A percentile compares a stretch with the other conserved stretches of the same genome.
phyloP scores from a whole-genome alignment of 2,888 invertebrate species.

The Drosophila picticornis region DNA sequence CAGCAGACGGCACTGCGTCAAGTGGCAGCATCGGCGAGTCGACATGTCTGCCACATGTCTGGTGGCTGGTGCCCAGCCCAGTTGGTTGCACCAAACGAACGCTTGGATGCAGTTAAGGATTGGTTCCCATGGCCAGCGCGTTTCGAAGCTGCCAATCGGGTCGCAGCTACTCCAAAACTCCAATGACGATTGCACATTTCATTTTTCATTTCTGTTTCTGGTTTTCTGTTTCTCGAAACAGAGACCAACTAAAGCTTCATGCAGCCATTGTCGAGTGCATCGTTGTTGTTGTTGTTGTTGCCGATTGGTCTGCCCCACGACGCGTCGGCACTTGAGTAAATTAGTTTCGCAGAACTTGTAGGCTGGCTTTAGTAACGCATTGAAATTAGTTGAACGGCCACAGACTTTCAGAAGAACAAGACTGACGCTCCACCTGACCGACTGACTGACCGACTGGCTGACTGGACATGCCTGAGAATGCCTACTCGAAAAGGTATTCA shows the following conservation, averaged over 20 bases:
- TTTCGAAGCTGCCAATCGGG: constrained; percentile 62
- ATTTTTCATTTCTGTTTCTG: constrained; percentile 23
- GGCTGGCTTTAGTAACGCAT: constrained; percentile 42
- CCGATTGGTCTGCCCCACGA: constrained; percentile 40
- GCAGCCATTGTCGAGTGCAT: constrained; percentile 58
- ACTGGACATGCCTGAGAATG: background rate
- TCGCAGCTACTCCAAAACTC: constrained; percentile 61
- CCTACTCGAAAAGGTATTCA: constrained; percentile 19
- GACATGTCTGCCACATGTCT: constrained; percentile 76
- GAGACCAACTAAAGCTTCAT: constrained; percentile 35
- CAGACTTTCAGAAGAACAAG: constrained; percentile 9
- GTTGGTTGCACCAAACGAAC: constrained; percentile 22
- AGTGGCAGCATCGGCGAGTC: constrained; percentile 79
- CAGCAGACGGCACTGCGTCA: constrained; percentile 79
- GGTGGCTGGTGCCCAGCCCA: constrained; percentile 16
- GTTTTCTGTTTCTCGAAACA: background rate
- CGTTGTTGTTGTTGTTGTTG: constrained; percentile 2
- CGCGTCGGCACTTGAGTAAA: constrained; percentile 73
- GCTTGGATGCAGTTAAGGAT: constrained; percentile 16
- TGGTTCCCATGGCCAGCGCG: constrained; percentile 57
- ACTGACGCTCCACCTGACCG: background rate
- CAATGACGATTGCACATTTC: constrained; percentile 76
- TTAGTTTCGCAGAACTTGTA: constrained; percentile 81
- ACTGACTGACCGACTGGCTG: background rate
- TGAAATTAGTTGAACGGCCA: constrained; percentile 47